A percentile compares a stretch with the other conserved stretches of the same genome.
phyloP scores from a whole-genome alignment of 2,797 vertebrate species.

The Muraenolepis orangiensis region DNA sequence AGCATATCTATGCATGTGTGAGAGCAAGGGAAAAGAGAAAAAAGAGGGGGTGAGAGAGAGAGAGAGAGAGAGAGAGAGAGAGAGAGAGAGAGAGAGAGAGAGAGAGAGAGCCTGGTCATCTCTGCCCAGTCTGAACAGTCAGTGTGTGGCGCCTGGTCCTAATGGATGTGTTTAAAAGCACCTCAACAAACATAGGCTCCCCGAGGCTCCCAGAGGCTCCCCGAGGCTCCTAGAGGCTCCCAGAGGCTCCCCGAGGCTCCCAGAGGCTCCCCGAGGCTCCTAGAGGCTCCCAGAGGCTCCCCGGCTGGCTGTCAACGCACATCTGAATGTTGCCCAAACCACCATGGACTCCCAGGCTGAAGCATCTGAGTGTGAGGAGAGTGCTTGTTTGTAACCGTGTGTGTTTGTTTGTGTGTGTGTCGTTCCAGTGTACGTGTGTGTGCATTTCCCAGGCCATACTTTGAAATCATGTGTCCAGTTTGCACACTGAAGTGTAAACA shows the following conservation, averaged over 20 bases:
- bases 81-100: not conserved
- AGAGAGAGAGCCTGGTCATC: slow-evolving; percentile 37
- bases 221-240: too few species aligned
- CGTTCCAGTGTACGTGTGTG: slow-evolving; percentile 1
- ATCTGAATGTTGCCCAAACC: slow-evolving; percentile 62
- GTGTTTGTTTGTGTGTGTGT: slow-evolving; percentile 6
- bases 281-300: too few species aligned
- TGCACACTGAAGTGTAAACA: too few species aligned
- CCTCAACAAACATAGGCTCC: slow-evolving; percentile 57
- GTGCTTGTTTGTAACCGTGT: slow-evolving; percentile 3
- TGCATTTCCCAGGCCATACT: slow-evolving; percentile 45
- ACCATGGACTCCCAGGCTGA: slow-evolving; percentile 46
- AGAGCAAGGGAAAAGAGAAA: too few species aligned
- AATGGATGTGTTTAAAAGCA: slow-evolving; percentile 67
- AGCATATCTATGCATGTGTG: too few species aligned
- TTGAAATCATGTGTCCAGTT: slow-evolving; percentile 29
- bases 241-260: too few species aligned
- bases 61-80: not conserved
- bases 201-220: too few species aligned
- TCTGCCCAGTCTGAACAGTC: slow-evolving; percentile 48
- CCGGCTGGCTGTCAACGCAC: slow-evolving; percentile 44
- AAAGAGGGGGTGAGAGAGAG: not conserved
- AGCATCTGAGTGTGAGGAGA: slow-evolving; percentile 20
- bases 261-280: too few species aligned
- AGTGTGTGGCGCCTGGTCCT: slow-evolving; percentile 43